A percentile compares a stretch with the other conserved stretches of the same genome.
These are phyloP conservation scores for Noctua janthe DNA, from an alignment of 2,888 invertebrate species.

Conservation along the genomic window DNA sequence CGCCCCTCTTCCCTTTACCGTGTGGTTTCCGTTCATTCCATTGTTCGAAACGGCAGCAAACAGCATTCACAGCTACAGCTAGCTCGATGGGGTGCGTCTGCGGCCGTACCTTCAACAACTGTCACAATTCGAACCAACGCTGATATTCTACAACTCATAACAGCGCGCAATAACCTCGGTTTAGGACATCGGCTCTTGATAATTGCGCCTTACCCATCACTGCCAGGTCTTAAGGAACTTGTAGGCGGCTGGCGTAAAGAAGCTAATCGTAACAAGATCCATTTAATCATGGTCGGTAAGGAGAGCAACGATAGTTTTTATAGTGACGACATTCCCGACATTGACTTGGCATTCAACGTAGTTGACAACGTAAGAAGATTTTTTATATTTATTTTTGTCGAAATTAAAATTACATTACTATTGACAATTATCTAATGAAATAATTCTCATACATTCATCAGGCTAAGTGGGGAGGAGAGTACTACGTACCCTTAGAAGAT, in stretches of 20 bases:
- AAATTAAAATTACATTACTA: too few relatives aligned
- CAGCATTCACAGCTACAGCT: slow-evolving; percentile 58
- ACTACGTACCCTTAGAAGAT: slow-evolving; percentile 63
- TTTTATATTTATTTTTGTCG: background rate
- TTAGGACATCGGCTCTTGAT: slow-evolving; percentile 61
- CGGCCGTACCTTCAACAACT: slow-evolving; percentile 45
- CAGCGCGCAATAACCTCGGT: slow-evolving; percentile 52
- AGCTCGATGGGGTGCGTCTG: slow-evolving; percentile 54
- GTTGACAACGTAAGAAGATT: slow-evolving; percentile 61
- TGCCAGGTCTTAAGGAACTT: slow-evolving; percentile 63
- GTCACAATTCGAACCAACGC: slow-evolving; percentile 59
- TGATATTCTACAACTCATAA: slow-evolving; percentile 61
- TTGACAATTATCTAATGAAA: background rate
- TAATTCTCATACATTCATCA: slow-evolving; percentile 36
- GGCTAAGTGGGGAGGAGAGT: slow-evolving; percentile 71
- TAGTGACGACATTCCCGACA: slow-evolving; percentile 45
- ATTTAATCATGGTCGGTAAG: slow-evolving; percentile 59
- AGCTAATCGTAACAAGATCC: slow-evolving; percentile 57
- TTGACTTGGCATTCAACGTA: slow-evolving; percentile 62
- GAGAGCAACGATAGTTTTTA: slow-evolving; percentile 42
- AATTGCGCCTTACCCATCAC: slow-evolving; percentile 64
- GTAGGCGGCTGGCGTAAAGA: slow-evolving; percentile 67
- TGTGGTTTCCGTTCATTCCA: slow-evolving; percentile 47
- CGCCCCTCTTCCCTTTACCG: slow-evolving; percentile 54
- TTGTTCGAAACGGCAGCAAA: slow-evolving; percentile 31